Percentiles rank a stretch among this genome's conserved stretches.
Evolutionary conservation across 2,888 invertebrate species (phyloP).

Genomic region (Opisthograptis luteolata): DNA sequence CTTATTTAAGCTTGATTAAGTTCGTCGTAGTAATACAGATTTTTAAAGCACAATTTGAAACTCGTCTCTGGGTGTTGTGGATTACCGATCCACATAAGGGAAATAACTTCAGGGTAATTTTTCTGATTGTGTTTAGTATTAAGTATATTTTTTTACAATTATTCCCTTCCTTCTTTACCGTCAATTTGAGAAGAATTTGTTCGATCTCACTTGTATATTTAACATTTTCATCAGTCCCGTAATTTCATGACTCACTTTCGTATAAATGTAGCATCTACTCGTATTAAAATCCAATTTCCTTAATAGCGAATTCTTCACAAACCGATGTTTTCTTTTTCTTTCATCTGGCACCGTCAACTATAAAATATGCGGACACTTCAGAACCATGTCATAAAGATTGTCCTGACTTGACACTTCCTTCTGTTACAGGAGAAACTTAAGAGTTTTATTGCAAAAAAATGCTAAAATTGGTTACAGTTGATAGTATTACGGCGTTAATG

Average conservation of each 20-base stretch:
- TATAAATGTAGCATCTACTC: conserved; percentile 21
- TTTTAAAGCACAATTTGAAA: too few species aligned
- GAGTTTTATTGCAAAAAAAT: conserved; percentile 4
- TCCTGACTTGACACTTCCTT: not conserved
- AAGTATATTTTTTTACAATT: too few species aligned
- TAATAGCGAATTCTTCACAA: conserved; percentile 44
- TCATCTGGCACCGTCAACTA: conserved; percentile 38
- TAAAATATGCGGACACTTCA: conserved; percentile 4
- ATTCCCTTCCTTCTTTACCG: not conserved
- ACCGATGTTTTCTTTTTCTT: too few species aligned
- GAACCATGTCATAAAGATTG: conserved; percentile 10
- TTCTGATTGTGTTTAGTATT: too few species aligned
- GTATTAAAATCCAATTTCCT: conserved; percentile 52
- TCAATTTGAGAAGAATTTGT: too few species aligned
- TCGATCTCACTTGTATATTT: conserved; percentile 10
- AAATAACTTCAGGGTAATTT: too few species aligned
- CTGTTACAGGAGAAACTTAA: not conserved
- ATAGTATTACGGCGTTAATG: conserved; percentile 13
- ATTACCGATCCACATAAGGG: too few species aligned
- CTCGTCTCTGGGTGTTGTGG: too few species aligned
- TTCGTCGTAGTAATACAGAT: too few species aligned
- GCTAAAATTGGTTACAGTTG: not conserved
- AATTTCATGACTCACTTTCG: conserved; percentile 22
- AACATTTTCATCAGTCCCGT: conserved; percentile 24
- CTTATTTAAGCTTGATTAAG: too few species aligned